Percentiles rank a stretch among this genome's conserved stretches.
Evolutionary conservation across 2,888 invertebrate genomes (phyloP).

Genomic region (Lingula anatina): DNA sequence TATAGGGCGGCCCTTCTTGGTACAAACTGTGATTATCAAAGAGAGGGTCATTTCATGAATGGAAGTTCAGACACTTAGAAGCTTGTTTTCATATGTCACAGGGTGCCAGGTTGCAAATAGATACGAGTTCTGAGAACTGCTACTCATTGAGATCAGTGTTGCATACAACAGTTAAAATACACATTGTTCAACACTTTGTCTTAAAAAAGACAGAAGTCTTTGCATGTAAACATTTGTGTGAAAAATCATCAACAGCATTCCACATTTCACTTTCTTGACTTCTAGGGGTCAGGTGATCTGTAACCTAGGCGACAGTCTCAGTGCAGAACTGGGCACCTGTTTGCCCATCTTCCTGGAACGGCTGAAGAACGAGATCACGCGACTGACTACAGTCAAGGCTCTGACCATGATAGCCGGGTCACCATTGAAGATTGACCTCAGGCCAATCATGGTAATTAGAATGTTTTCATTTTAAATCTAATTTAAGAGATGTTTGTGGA

Average conservation of each 20-base stretch:
- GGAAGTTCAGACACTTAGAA: too few species aligned
- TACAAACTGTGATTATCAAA: too few species aligned
- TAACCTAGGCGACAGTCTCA: constrained; percentile 80
- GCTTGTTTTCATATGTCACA: too few species aligned
- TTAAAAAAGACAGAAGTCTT: not conserved
- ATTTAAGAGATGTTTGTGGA: not conserved
- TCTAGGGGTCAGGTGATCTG: constrained; percentile 78
- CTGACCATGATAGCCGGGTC: constrained; percentile 84
- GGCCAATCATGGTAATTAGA: constrained; percentile 58
- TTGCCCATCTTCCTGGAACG: constrained; percentile 93
- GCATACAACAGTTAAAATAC: too few species aligned
- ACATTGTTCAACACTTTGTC: too few species aligned
- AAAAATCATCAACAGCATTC: not conserved
- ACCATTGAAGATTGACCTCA: constrained; percentile 76
- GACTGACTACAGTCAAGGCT: constrained; percentile 93
- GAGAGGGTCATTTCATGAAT: too few species aligned
- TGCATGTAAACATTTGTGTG: not conserved
- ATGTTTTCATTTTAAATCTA: constrained; percentile 9
- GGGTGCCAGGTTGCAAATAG: too few species aligned
- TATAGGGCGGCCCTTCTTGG: too few species aligned
- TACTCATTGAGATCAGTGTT: too few species aligned
- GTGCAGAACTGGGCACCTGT: constrained; percentile 72
- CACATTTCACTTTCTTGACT: constrained; percentile 8
- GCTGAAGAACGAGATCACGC: constrained; percentile 92
- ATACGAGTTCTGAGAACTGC: too few species aligned